Percentiles rank a stretch among this genome's conserved stretches.
Evolutionary conservation across 2,113 vertebrate genomes (phyloP).

Genomic region (Pomatostomus ruficeps): DNA sequence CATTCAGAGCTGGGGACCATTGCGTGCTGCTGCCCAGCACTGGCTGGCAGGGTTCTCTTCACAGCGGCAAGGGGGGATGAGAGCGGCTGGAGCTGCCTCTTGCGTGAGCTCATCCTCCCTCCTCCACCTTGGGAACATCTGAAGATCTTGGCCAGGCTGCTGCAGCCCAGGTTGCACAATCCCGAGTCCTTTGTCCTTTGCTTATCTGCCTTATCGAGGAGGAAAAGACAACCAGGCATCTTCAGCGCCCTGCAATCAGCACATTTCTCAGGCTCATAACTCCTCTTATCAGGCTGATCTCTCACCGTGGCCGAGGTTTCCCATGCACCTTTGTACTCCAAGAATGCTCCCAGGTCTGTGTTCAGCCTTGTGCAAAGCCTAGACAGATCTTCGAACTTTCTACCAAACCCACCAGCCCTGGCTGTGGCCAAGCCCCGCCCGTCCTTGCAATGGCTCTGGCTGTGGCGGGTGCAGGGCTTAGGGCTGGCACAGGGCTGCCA

Average conservation of each 20-base stretch:
- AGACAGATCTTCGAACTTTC: background rate
- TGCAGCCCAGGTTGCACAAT: slow-evolving; percentile 28
- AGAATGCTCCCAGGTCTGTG: slow-evolving; percentile 59
- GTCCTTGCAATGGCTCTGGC: fast-evolving
- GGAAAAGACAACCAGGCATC: slow-evolving; percentile 49
- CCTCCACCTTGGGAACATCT: background rate
- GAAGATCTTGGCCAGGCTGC: background rate
- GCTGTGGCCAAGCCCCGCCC: fast-evolving
- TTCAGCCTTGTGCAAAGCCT: slow-evolving; percentile 39
- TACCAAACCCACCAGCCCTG: background rate
- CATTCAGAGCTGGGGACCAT: background rate
- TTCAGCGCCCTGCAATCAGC: slow-evolving; percentile 1
- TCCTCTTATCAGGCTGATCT: slow-evolving; percentile 62
- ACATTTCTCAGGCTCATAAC: slow-evolving; percentile 56
- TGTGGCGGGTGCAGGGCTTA: background rate
- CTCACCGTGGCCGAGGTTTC: slow-evolving; percentile 43
- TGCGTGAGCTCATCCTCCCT: background rate
- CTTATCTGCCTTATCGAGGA: slow-evolving; percentile 56
- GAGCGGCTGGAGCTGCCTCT: background rate
- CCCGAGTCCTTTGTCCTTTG: slow-evolving; percentile 19
- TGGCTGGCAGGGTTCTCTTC: background rate
- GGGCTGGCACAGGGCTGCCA: background rate
- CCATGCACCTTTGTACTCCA: slow-evolving; percentile 74
- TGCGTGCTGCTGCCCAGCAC: background rate
- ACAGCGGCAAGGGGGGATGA: fast-evolving